These are phyloP conservation scores for Propithecus perrieri DNA, from an alignment of 2,797 vertebrate species.

Conservation along the genomic window DNA sequence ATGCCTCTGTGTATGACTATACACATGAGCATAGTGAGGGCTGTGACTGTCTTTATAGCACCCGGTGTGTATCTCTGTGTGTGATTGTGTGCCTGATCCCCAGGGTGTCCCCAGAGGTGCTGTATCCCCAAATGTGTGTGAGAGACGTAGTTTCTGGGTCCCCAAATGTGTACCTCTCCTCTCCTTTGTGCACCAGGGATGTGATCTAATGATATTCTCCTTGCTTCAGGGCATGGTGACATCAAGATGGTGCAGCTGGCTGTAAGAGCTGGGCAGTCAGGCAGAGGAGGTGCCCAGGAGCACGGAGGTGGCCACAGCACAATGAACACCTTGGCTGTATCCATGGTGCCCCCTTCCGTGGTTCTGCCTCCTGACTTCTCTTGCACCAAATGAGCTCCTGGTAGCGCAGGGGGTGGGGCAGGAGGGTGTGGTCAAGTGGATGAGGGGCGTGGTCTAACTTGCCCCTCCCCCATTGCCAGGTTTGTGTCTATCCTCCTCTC, in stretches of 20 bases:
- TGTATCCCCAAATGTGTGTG: not conserved
- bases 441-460: not conserved
- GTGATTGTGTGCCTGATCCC: not conserved
- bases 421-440: not conserved
- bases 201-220: not conserved
- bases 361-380: not conserved
- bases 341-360: not conserved
- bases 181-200: not conserved
- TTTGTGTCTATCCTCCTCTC: conserved; percentile 87
- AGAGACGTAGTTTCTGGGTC: not conserved
- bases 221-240: not conserved
- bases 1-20: not conserved
- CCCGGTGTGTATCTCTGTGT: not conserved
- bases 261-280: not conserved
- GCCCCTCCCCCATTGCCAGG: conserved; percentile 56
- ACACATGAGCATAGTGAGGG: not conserved
- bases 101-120: not conserved
- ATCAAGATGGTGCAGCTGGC: not conserved
- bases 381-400: not conserved
- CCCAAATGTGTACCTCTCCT: not conserved
- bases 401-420: accelerated
- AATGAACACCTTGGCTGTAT: not conserved
- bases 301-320: not conserved
- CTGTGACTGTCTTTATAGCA: not conserved
- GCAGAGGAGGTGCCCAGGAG: not conserved